Evolutionary conservation across 2,888 invertebrate genomes (phyloP), one percentile per base, ranked within the genome.

Genomic region (Hyles lineata): DNA sequence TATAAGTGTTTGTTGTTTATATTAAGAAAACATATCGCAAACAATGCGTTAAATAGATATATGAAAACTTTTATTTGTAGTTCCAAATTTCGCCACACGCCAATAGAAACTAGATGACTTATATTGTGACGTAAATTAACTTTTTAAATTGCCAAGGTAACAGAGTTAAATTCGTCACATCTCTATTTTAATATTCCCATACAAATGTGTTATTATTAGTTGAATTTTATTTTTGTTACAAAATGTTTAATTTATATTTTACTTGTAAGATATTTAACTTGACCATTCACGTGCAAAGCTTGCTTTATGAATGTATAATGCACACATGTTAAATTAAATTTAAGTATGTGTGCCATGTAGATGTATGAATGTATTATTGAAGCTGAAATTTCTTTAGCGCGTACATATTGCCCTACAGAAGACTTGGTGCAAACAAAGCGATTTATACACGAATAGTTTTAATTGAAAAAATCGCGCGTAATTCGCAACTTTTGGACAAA

Each of bases 321-420:
- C 50, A 67, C 67, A 67, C 67, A 67, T 67, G 43, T 67, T 67
- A 67, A 67, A 67, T 67, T 67, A 67, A 67, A 67, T 67, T 67
- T 50, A 67, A 50, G 50, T 50, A 67, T 67, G 67, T 67, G 67
- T 67, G 67, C 67, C 67, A 67, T 67, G 67, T 67, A 67, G 17
- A 32, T 23, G 67, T 67, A 50, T 43, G 67, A 23, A 50, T 19
- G 62, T 62, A 63, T 29, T 29, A 29, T 50, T 67, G 43, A 67
- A 67, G 67, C 67, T 67, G 67, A 23, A 67, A 67, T 67, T 67
- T 67, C 67, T 67, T 50, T 50, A 50, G 23, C 67, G 50, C 50
- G 15, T 50, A 15, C 9, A 21, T 63, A 43, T n/a, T 19, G 19
- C 62, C n/a, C 62, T 7, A 21, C 9, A 43, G 6, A 35, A 32